These are phyloP conservation scores for Penaeus indicus DNA, from an alignment of 1,140 invertebrate genomes.

Conservation along the genomic window DNA sequence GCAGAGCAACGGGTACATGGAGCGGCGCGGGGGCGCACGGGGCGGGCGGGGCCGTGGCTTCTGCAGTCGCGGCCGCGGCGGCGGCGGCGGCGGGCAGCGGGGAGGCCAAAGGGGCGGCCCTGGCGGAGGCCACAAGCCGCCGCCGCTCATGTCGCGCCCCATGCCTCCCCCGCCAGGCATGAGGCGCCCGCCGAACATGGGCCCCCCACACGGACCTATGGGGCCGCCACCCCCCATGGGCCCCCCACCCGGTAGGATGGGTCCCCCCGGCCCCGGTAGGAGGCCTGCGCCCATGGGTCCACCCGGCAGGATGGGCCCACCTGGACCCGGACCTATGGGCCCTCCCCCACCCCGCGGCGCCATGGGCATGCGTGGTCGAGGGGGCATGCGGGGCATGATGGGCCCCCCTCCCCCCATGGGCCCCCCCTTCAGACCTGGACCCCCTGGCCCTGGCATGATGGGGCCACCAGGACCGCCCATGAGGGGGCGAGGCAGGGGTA, in stretches of 20 bases:
- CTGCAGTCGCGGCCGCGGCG: neutral
- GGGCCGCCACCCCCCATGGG: constrained; percentile 52
- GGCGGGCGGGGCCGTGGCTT: constrained; percentile 20
- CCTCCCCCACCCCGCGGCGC: constrained; percentile 43
- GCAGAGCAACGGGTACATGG: constrained; percentile 37
- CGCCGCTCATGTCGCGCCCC: constrained; percentile 60
- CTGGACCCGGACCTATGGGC: constrained; percentile 28
- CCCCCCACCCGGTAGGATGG: constrained; percentile 50
- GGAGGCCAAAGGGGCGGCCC: constrained; percentile 7
- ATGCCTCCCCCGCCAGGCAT: constrained; percentile 55
- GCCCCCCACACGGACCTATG: constrained; percentile 47
- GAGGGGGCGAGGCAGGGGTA: constrained; percentile 39
- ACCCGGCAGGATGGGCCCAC: constrained; percentile 41
- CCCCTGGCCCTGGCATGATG: constrained; percentile 51
- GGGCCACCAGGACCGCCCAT: constrained; percentile 42
- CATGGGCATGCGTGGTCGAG: constrained; percentile 44
- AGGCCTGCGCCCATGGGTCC: constrained; percentile 47
- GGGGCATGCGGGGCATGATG: constrained; percentile 51
- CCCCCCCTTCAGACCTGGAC: constrained; percentile 52
- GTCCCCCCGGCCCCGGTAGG: constrained; percentile 39
- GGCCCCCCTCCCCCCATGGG: constrained; percentile 51
- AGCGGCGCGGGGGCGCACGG: constrained; percentile 9
- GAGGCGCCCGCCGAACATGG: constrained; percentile 45
- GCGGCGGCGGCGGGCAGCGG: constrained; percentile 16
- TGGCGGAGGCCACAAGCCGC: constrained; percentile 51